Evolutionary conservation across 2,888 invertebrate species (phyloP), one percentile per base, ranked within the genome.

Genomic region (Spodoptera picta): DNA sequence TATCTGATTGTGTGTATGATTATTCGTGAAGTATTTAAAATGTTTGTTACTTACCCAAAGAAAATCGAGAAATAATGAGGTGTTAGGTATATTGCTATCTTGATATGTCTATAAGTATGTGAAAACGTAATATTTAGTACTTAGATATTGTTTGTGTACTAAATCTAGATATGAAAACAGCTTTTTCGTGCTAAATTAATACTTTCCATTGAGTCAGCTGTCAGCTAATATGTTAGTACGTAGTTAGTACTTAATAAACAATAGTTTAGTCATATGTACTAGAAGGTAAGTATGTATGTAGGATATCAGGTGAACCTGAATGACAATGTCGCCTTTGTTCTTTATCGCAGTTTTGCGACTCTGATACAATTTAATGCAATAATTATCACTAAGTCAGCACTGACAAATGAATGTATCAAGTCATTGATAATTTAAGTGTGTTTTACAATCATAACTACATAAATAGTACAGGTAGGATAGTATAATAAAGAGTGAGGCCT

Each of bases 291-390:
- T 36, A 36, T 43, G 43, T 46, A 61, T 58, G 59, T 59, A 65
- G 49, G 46, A 60, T 69, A 71, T 54, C 63, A 64, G 64, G 65
- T 66, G 67, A 81, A 77, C 69, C 69, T 79, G 70, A 77, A 65
- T 66, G 66, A 65, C 79, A 83, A 84, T 82, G 85, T 86, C 86
- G 84, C 84, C 83, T 85, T 79, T 72, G 78, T 81, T 84, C 78
- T 80, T 83, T 77, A 75, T 69, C 64, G 60, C 24, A 2, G 9
- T 36, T 36, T 36, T 36, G 36, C 36, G 24, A 31, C 51, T 59
- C 65, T 50, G 58, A 68, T 27, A 60, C 44, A 64, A 67, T 80
- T 72, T 72, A 36, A 73, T 78, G 47, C 59, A 48, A 55, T 65
- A 67, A 66, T 74, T 70, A 73, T 62, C 63, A 31, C 42, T 48